Conservation (phyloP, 1,140 invertebrate species). For the Monochamus saltuarius region DNA sequence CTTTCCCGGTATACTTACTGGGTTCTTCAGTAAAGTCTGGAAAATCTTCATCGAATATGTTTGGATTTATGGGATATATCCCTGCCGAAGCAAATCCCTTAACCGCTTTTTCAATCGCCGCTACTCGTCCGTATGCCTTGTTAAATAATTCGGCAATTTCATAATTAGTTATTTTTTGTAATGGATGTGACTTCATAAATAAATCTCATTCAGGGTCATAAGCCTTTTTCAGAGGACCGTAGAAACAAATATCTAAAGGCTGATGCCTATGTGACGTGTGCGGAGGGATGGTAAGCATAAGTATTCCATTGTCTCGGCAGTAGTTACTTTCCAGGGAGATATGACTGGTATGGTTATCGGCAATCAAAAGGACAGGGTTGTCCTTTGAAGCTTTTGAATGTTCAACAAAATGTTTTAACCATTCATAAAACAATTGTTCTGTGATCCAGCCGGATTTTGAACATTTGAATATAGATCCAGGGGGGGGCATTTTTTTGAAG, state of each 20-base stretch:
- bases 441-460: constrained; percentile 18
- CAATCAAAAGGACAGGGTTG: constrained; percentile 41
- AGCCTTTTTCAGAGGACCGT: constrained; percentile 12
- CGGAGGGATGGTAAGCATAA: constrained; percentile 26
- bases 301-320: constrained; percentile 22
- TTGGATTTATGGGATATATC: constrained; percentile 29
- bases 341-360: constrained; percentile 30
- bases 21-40: too few species aligned
- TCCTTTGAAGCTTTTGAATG: constrained; percentile 43
- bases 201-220: constrained; percentile 20
- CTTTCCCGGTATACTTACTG: too few species aligned
- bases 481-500: too few species aligned
- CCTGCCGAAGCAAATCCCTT: constrained; percentile 24
- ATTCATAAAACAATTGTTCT: constrained; percentile 18
- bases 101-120: constrained; percentile 37
- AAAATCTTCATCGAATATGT: constrained; percentile 8
- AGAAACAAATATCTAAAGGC: constrained; percentile 46
- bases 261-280: constrained; percentile 42
- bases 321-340: constrained; percentile 18
- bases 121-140: constrained; percentile 43
- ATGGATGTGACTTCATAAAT: constrained; percentile 9
- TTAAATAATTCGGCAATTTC: constrained; percentile 44
- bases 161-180: constrained; percentile 26
- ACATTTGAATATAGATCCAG: neutral
- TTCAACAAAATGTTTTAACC: constrained; percentile 10